Conservation (phyloP, 2,797 vertebrate genomes). For the Orientallactaga sibirica region DNA sequence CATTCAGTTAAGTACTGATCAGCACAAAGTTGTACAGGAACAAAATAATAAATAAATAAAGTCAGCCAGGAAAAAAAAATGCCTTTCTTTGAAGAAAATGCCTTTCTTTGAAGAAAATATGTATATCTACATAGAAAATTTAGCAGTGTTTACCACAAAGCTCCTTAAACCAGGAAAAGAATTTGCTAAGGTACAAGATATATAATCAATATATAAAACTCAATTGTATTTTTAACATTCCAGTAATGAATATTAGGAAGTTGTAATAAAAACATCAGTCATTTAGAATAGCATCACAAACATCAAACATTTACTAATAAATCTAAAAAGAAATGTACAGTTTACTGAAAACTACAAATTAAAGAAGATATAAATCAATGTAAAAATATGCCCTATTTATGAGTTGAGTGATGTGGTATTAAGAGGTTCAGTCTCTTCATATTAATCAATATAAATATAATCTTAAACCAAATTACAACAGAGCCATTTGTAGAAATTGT, state of each 20-base stretch:
- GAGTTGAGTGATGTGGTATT: not conserved
- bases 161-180: not conserved
- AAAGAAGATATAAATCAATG: constrained; percentile 16
- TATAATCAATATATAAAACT: not conserved
- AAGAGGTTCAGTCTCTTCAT: not conserved
- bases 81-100: not conserved
- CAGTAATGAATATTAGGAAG: not conserved
- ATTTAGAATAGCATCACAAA: constrained; percentile 16
- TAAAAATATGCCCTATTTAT: not conserved
- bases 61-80: not conserved
- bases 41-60: not conserved
- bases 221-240: not conserved
- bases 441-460: not conserved
- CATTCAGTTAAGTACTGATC: not conserved
- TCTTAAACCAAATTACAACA: not conserved
- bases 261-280: constrained; percentile 21
- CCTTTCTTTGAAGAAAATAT: not conserved
- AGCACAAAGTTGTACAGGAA: not conserved
- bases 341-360: constrained; percentile 28
- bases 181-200: not conserved
- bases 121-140: constrained; percentile 4
- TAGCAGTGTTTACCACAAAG: not conserved
- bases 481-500: constrained; percentile 8
- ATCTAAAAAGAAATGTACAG: not conserved
- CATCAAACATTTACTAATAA: constrained; percentile 26